Conservation (phyloP, 2,113 vertebrate species). For the Dunckerocampus dactyliophorus region DNA sequence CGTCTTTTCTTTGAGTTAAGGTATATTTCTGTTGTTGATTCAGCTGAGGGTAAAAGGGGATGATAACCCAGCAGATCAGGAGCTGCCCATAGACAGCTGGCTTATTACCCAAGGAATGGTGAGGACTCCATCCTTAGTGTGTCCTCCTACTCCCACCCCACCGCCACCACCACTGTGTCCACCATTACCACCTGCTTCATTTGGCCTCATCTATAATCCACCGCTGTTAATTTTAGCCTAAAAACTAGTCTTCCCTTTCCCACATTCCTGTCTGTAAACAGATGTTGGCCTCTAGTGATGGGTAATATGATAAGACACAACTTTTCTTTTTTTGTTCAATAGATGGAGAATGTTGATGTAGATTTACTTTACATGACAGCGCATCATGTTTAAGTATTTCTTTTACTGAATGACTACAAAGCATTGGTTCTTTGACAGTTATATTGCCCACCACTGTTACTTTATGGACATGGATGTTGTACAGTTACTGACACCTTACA, state of each 20-base stretch:
- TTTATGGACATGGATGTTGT: conserved; percentile 8
- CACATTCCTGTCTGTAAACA: conserved; percentile 10
- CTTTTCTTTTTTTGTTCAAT: too few relatives aligned
- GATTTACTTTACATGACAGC: neutral
- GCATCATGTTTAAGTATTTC: neutral
- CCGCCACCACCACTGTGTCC: conserved; percentile 3
- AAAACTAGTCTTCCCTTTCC: conserved; percentile 6
- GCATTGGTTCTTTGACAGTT: neutral
- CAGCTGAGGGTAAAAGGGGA: conserved; percentile 88
- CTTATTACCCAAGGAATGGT: conserved; percentile 99
- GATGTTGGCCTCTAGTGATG: conserved; percentile 26
- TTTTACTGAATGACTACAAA: neutral
- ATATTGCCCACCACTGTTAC: conserved; percentile 38
- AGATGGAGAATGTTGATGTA: neutral
- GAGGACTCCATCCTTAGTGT: conserved; percentile 82
- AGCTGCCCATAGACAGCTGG: conserved; percentile 98
- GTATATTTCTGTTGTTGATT: conserved; percentile 81
- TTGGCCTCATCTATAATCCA: conserved; percentile 30
- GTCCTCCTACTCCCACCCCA: conserved; percentile 45
- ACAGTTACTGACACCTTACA: conserved; percentile 4
- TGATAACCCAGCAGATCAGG: conserved; percentile 87
- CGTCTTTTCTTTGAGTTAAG: conserved; percentile 72
- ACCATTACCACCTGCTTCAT: conserved; percentile 23
- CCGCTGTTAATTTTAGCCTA: conserved; percentile 24
- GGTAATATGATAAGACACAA: conserved; percentile 23